Conservation (phyloP, 53 echinoderm and acorn worm species). For the Echinarachnius parma region DNA sequence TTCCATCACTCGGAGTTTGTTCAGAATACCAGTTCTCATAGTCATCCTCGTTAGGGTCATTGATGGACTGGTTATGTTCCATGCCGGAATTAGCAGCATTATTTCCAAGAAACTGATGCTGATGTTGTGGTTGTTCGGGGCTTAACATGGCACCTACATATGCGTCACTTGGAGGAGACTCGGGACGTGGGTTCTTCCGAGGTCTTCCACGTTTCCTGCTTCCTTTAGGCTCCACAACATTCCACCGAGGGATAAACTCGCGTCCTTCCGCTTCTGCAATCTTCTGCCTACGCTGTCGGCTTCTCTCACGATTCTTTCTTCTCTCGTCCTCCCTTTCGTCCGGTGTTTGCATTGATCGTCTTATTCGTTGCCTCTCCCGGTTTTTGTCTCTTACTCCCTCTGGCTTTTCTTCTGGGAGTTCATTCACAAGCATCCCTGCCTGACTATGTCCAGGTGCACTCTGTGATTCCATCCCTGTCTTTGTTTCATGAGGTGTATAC, state of each 20-base stretch:
- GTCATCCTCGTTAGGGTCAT: background rate
- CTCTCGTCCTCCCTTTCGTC: slow-evolving; percentile 32
- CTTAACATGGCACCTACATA: too few species aligned
- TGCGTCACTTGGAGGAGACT: background rate
- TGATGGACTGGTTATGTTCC: background rate
- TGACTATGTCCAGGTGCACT: background rate
- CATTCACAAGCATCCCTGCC: too few species aligned
- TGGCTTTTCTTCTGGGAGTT: background rate
- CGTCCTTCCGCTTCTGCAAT: slow-evolving; percentile 2
- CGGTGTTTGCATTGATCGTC: slow-evolving; percentile 23
- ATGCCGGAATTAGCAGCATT: too few species aligned
- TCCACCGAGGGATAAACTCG: background rate
- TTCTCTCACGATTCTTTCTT: slow-evolving; percentile 34
- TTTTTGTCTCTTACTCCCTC: slow-evolving; percentile 9
- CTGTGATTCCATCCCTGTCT: background rate
- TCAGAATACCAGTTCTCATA: slow-evolving; percentile 10
- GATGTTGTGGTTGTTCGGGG: too few species aligned
- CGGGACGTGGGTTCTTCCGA: background rate
- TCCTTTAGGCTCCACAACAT: background rate
- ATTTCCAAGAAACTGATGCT: too few species aligned
- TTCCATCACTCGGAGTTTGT: background rate
- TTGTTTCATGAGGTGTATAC: too few species aligned
- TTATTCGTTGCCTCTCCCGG: slow-evolving; percentile 18
- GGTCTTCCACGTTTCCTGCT: too few species aligned
- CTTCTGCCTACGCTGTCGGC: slow-evolving; percentile 20